These are phyloP conservation scores for Allygus modestus DNA, from an alignment of 2,888 invertebrate genomes.

Conservation along the genomic window DNA sequence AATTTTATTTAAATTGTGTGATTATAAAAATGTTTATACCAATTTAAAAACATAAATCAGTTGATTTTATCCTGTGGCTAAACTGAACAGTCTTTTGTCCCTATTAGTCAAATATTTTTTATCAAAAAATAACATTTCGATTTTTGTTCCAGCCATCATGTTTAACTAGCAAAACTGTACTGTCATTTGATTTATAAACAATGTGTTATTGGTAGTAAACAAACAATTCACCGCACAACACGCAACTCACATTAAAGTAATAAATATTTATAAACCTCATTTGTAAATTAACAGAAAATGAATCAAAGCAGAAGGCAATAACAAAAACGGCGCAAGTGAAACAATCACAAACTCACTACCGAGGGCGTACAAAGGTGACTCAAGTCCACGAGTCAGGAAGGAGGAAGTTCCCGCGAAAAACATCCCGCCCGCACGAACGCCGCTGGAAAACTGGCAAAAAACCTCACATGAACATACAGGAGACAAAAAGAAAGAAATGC, in stretches of 20 bases:
- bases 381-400: not conserved
- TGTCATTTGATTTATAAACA: too few relatives aligned
- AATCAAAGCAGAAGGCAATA: too few relatives aligned
- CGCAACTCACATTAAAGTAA: too few relatives aligned
- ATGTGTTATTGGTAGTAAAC: too few relatives aligned
- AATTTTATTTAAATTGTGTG: too few relatives aligned
- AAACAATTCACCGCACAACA: too few relatives aligned
- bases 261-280: too few relatives aligned
- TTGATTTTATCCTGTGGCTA: conserved; percentile 12
- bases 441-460: conserved; percentile 70
- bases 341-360: not conserved
- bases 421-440: conserved; percentile 63
- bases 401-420: not conserved
- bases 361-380: not conserved
- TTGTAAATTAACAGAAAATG: too few relatives aligned
- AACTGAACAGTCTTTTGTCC: conserved; percentile 2
- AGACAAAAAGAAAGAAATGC: conserved; percentile 68
- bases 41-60: too few relatives aligned
- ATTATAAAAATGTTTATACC: too few relatives aligned
- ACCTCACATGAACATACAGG: conserved; percentile 67
- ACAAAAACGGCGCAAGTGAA: not conserved
- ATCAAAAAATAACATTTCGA: not conserved
- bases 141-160: not conserved
- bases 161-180: too few relatives aligned
- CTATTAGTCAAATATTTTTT: not conserved